Evolutionary conservation across 2,888 invertebrate genomes (phyloP).

Genomic region (Zygogramma bicolorata): DNA sequence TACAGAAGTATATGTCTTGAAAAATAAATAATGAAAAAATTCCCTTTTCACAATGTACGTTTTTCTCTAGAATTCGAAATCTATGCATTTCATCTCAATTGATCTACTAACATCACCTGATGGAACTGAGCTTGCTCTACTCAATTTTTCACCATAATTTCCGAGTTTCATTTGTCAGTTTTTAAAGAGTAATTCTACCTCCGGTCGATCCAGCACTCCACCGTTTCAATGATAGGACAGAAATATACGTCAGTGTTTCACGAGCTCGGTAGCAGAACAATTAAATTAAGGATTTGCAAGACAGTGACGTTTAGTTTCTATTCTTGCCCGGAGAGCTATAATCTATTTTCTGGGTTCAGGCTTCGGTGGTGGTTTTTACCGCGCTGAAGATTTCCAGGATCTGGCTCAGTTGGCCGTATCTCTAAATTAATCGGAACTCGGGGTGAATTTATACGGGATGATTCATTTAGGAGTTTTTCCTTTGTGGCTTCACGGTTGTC

Average conservation of each 20-base stretch:
- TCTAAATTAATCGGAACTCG: neutral
- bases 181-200: neutral
- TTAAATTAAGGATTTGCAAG: conserved; percentile 8
- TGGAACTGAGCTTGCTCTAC: too few species aligned
- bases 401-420: neutral
- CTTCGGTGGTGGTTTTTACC: neutral
- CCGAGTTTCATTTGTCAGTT: neutral
- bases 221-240: neutral
- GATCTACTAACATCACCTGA: too few species aligned
- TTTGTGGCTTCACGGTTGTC: too few species aligned
- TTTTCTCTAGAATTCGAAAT: too few species aligned
- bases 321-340: neutral
- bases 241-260: neutral
- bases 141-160: neutral
- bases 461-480: too few species aligned
- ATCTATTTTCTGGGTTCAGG: conserved; percentile 1
- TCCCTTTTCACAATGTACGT: too few species aligned
- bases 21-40: too few species aligned
- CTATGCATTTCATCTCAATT: too few species aligned
- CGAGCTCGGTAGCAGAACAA: neutral
- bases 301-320: neutral
- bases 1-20: too few species aligned
- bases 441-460: neutral
- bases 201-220: neutral
- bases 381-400: neutral